phyloP scores from a whole-genome alignment of 2,797 vertebrate genomes.

The Chelon auratus region DNA sequence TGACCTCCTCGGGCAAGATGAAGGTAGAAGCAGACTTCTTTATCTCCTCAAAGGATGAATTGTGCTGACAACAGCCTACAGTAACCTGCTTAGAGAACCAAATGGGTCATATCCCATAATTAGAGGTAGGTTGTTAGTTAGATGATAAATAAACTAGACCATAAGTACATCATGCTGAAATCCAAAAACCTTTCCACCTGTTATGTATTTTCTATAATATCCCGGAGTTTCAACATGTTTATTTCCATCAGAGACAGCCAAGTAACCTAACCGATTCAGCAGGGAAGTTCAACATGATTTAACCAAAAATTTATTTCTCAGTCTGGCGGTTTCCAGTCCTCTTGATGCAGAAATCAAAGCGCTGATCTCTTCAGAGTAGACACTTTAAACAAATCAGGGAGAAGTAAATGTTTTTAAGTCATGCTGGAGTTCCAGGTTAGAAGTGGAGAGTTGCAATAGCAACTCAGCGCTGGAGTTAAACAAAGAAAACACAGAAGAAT shows the following conservation, averaged over 20 bases:
- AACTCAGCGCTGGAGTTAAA: neutral
- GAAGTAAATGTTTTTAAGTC: slow-evolving; percentile 1
- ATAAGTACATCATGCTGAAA: neutral
- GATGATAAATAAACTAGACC: too few relatives aligned
- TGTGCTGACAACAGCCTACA: slow-evolving; percentile 8
- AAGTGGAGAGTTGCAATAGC: neutral
- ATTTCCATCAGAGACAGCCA: neutral
- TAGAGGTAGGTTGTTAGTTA: slow-evolving; percentile 2
- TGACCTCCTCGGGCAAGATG: slow-evolving; percentile 49
- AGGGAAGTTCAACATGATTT: neutral
- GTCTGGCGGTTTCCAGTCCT: neutral
- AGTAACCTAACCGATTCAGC: neutral
- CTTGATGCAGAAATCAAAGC: neutral
- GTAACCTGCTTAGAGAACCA: slow-evolving; percentile 4
- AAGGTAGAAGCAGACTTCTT: slow-evolving; percentile 23
- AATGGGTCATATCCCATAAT: neutral
- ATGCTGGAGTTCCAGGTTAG: neutral
- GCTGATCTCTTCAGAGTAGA: neutral
- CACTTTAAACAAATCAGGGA: slow-evolving; percentile 6
- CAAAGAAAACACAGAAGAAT: neutral
- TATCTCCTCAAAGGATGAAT: slow-evolving; percentile 13
- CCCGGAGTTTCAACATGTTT: neutral
- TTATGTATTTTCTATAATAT: neutral
- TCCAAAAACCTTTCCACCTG: slow-evolving; percentile 3
- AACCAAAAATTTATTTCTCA: neutral